Conservation (phyloP, 1,140 invertebrate genomes). For the Lepidurus packardi region DNA sequence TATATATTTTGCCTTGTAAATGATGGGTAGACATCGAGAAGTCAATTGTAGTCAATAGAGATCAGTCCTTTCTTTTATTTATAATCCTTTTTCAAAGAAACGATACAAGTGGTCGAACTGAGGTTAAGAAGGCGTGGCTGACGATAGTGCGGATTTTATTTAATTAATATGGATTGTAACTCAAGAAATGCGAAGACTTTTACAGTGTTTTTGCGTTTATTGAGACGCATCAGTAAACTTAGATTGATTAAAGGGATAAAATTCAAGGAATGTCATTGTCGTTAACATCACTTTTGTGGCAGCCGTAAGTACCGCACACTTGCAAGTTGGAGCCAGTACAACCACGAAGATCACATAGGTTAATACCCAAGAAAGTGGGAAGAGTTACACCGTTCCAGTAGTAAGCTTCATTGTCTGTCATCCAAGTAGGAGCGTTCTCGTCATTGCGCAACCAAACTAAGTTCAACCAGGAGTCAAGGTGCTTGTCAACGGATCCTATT, state of each 20-base stretch:
- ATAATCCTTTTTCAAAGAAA: no score
- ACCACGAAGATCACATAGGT: conserved; percentile 37
- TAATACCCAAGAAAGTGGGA: conserved; percentile 35
- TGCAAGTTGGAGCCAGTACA: conserved; percentile 36
- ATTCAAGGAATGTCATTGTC: conserved; percentile 31
- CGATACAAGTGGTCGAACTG: no score
- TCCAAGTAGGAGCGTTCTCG: conserved; percentile 35
- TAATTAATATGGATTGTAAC: no score
- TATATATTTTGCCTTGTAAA: no score
- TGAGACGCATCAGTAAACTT: background rate
- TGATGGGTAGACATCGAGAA: no score
- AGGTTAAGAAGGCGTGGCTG: no score
- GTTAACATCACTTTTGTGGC: conserved; percentile 31
- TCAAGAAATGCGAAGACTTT: background rate
- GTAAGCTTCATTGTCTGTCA: conserved; percentile 35
- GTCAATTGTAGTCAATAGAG: no score
- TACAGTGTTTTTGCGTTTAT: background rate
- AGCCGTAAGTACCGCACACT: conserved; percentile 34
- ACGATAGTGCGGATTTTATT: no score
- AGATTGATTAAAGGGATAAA: background rate
- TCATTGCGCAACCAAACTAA: conserved; percentile 36
- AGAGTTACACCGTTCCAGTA: conserved; percentile 36
- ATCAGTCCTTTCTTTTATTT: no score
- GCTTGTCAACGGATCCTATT: conserved; percentile 27
- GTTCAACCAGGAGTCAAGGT: conserved; percentile 37